These are phyloP conservation scores for Euzetes globulus DNA, from an alignment of 2,888 invertebrate species.

Conservation along the genomic window DNA sequence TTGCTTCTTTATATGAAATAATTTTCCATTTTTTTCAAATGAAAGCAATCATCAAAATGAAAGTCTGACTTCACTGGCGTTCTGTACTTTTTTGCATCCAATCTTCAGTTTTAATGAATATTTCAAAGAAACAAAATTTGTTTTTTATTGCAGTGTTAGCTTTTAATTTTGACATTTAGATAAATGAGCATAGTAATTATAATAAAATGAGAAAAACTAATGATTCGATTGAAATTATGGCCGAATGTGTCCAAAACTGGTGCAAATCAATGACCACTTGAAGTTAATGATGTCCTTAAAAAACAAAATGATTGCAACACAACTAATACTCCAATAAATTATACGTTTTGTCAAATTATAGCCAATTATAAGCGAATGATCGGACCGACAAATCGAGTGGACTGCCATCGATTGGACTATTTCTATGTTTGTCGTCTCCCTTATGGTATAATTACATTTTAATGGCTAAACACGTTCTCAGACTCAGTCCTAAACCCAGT, in stretches of 20 bases:
- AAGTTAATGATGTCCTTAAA: slow-evolving; percentile 74
- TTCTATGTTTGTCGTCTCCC: slow-evolving; percentile 69
- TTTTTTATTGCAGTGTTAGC: too few species aligned
- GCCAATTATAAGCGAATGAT: background rate
- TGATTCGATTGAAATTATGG: slow-evolving; percentile 68
- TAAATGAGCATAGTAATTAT: slow-evolving; percentile 62
- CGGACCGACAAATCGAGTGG: slow-evolving; percentile 63
- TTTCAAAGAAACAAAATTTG: too few species aligned
- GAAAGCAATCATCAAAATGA: too few species aligned
- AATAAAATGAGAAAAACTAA: slow-evolving; percentile 65
- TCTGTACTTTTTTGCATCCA: too few species aligned
- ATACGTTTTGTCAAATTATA: slow-evolving; percentile 52
- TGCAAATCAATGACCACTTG: slow-evolving; percentile 77
- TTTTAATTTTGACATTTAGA: too few species aligned
- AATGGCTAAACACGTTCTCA: too few species aligned
- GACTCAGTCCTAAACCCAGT: too few species aligned
- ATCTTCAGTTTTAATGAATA: too few species aligned
- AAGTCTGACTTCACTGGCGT: too few species aligned
- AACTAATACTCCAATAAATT: slow-evolving; percentile 65
- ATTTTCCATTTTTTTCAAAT: too few species aligned
- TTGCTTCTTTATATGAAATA: too few species aligned
- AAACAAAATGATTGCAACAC: slow-evolving; percentile 74
- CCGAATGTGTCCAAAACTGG: slow-evolving; percentile 56
- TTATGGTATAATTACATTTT: slow-evolving; percentile 38
- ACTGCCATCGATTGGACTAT: slow-evolving; percentile 88